Conservation (phyloP, 2,797 vertebrate species). For the Muscicapa comitata region DNA sequence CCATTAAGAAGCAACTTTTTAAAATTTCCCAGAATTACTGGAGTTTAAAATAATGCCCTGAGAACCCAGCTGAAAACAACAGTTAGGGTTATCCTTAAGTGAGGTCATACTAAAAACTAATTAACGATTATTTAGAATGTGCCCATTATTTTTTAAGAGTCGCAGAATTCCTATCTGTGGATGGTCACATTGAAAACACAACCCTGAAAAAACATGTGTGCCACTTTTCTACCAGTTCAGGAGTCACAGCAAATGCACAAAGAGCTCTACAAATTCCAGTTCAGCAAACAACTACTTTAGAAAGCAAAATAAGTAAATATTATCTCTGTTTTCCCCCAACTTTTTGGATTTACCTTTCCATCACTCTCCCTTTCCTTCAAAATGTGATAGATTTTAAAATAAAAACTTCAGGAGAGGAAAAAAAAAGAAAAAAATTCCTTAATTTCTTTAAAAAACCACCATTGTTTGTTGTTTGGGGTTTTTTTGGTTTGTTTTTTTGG, state of each 20-base stretch:
- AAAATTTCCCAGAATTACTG: background rate
- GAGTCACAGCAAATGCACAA: background rate
- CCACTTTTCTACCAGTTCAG: background rate
- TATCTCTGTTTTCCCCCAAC: background rate
- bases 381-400: background rate
- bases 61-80: background rate
- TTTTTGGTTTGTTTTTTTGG: too few species aligned
- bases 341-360: background rate
- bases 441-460: background rate
- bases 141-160: background rate
- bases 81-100: background rate
- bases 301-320: background rate
- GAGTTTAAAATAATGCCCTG: slow-evolving; percentile 18
- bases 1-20: background rate
- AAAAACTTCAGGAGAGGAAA: background rate
- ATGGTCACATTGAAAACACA: background rate
- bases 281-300: background rate
- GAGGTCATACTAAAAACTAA: background rate
- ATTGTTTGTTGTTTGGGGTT: rapidly evolving
- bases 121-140: background rate
- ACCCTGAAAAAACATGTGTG: background rate
- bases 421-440: background rate
- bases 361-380: background rate
- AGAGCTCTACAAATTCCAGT: background rate
- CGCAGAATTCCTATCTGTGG: background rate